phyloP scores from a whole-genome alignment of 2,797 vertebrate genomes.

The Brachyalestes nurse region DNA sequence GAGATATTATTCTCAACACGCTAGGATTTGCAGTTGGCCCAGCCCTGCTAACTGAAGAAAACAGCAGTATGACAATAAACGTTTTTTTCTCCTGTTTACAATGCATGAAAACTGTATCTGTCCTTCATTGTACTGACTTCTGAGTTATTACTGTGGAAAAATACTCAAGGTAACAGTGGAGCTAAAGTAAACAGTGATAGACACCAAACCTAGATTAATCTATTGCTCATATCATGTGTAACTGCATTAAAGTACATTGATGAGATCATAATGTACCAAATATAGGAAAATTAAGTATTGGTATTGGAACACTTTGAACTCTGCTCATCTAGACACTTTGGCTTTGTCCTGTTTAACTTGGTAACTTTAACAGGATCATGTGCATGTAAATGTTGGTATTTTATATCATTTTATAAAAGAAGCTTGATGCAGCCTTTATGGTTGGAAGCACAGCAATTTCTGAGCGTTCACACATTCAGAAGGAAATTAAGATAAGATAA shows the following conservation, averaged over 20 bases:
- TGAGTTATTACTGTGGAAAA: slow-evolving; percentile 2
- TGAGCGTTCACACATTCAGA: neutral
- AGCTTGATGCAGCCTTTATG: no score
- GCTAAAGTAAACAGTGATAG: neutral
- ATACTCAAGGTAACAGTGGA: neutral
- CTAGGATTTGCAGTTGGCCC: slow-evolving; percentile 35
- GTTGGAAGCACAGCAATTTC: no score
- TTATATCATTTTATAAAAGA: no score
- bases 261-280: no score
- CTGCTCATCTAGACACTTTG: no score
- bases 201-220: neutral
- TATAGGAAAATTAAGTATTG: no score
- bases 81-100: slow-evolving; percentile 38
- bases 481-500: no score
- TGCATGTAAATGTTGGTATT: no score
- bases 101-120: slow-evolving; percentile 21
- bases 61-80: slow-evolving; percentile 34
- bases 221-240: neutral
- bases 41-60: slow-evolving; percentile 29
- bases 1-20: slow-evolving; percentile 39
- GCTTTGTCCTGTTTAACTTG: no score
- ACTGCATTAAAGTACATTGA: no score
- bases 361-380: no score
- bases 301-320: no score
- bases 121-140: slow-evolving; percentile 28